Base-by-base conservation (phyloP, 2,797 vertebrate species). In the Siniperca obscura region DNA sequence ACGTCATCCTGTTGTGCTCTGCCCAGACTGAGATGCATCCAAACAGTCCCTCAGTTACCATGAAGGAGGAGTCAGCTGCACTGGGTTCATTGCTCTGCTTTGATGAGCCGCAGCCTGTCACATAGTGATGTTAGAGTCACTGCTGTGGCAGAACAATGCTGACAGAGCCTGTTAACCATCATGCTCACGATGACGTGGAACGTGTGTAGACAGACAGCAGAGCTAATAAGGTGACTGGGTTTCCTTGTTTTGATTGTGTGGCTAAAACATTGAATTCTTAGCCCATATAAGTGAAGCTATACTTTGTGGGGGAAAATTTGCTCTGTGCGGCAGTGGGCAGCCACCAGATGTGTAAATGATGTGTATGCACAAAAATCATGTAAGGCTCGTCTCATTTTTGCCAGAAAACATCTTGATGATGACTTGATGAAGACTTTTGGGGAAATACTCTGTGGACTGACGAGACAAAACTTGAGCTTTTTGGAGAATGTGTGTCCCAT, bases 111-210 rank as follows among this genome's bases (percentile, higher is more conserved):
- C 67, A 78, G 38, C 30, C 60, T 53, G 55, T 66, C 48, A 40
- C 56, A n/a, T 4, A 14, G 59, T 48, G 59, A 70, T 36, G 66
- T 74, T 38, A 38, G 65, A 71, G 72, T 57, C 48, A n/a, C 66
- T 1, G 42, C 61, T 73, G 55, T 67, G 50, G 53, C 74, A 76
- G 44, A 64, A 55, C 42, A 82, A 70, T 69, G 78, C 76, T 87
- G 68, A 76, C 74, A 68, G 19, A 22, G 34, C 19, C 72, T 70
- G 78, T 46, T 68, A 80, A 19, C 42, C 57, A 40, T 77, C 56
- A 38, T n/a, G n/a, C 57, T 73, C 10, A 21, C 30, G 44, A 62
- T 69, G 78, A 80, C 5, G 16, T 13, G 62, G 2, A 48, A 36
- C 5, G 0, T 59, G 44, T 44, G 44, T 14, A 46, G 74, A 70